Base-by-base conservation (phyloP, 1,140 invertebrate genomes). In the Argopecten irradians region DNA sequence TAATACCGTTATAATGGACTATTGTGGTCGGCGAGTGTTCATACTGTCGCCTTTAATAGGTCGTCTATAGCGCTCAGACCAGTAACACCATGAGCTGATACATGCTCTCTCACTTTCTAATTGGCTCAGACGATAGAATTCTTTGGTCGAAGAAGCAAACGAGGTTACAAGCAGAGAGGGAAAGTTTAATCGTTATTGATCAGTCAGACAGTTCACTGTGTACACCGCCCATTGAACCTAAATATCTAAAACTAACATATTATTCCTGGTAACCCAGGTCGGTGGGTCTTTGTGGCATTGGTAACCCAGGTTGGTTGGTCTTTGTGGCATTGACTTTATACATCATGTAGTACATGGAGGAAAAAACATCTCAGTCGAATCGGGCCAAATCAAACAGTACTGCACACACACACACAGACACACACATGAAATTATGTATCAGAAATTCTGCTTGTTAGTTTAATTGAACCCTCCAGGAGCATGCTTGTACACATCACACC, bases 401-500 rank as follows among this genome's bases (percentile, higher is more conserved):
- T 11, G 43, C 3, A 16, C 19, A 46, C 55, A 71, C 55, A 71
- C 55, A 71, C 55, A 71, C 55, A 71, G 2, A 46, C 55, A 71
- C 55, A 71, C 55, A 71, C 55, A 71, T n/a, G 28, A n/a, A 46
- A n/a, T n/a, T n/a, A n/a, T 71, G 55, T 71, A 71, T 71, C 55
- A 71, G 55, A 71, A 28, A 71, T 71, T 71, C 19, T n/a, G 55
- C 19, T 71, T 71, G 55, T 71, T 71, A 71, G 2, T 71, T n/a
- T n/a, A 71, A 71, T 71, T 71, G 55, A 71, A 71, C 55, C 55
- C n/a, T 71, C 22, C n/a, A 71, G n/a, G 55, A 71, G 28, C 55
- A 71, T 71, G 55, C 55, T 71, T 71, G 55, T 71, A 71, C n/a
- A 28, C 55, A 71, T 71, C n/a, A 71, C 55, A 71, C 55, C 55